Percentiles rank a stretch among this genome's conserved stretches.
These are phyloP conservation scores for Ceriagrion tenellum DNA, from an alignment of 2,888 invertebrate genomes.

Conservation along the genomic window DNA sequence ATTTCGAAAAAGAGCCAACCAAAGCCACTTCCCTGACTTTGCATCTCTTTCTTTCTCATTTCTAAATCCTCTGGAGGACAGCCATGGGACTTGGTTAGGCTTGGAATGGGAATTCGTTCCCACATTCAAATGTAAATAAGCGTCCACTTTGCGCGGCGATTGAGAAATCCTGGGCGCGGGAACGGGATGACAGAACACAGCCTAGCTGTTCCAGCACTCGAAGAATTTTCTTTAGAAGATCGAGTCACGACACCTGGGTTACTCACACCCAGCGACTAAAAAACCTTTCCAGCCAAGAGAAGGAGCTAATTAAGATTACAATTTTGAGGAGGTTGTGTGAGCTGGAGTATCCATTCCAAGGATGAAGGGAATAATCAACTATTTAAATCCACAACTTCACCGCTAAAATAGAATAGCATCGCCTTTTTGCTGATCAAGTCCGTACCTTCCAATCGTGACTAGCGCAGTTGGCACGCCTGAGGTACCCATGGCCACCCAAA, in stretches of 20 bases:
- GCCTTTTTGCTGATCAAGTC: background rate
- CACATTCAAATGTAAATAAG: constrained; percentile 1
- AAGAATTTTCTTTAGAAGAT: background rate
- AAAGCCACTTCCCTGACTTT: background rate
- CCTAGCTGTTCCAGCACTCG: background rate
- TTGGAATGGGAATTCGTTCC: background rate
- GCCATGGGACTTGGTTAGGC: background rate
- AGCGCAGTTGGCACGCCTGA: background rate
- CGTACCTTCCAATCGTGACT: background rate
- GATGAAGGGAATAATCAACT: too few species aligned
- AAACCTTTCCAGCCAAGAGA: background rate
- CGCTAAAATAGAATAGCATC: background rate
- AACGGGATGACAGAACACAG: background rate
- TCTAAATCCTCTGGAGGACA: background rate
- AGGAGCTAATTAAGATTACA: background rate
- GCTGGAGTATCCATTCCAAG: background rate
- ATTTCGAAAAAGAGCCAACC: background rate
- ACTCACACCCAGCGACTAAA: background rate
- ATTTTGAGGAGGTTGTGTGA: background rate
- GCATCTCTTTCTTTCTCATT: background rate
- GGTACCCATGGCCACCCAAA: background rate
- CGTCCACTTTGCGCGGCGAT: background rate
- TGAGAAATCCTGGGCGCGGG: background rate
- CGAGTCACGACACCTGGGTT: background rate
- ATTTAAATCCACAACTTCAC: too few species aligned